Conservation (phyloP, 64 coral and sea anemone genomes). For the Acropora yongei region DNA sequence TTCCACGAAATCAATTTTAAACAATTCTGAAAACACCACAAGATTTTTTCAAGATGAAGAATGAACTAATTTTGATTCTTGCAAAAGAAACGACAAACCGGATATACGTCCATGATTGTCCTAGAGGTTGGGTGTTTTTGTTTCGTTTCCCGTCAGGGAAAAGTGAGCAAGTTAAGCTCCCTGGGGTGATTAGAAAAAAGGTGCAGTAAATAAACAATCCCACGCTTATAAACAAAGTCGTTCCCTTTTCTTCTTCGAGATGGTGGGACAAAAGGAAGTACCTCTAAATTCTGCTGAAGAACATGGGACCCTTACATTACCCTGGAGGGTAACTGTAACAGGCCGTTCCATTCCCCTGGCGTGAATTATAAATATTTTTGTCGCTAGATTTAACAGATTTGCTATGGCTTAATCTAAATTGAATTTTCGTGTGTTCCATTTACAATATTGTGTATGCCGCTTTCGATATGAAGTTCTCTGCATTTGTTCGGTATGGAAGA, state of each 20-base stretch:
- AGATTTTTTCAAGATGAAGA: not conserved
- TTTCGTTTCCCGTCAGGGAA: not conserved
- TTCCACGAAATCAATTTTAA: not conserved
- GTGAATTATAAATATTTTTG: not conserved
- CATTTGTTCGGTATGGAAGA: not conserved
- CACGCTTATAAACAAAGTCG: not conserved
- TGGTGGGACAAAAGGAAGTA: not conserved
- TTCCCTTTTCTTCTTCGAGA: too few relatives aligned
- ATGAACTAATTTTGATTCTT: not conserved
- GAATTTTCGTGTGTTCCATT: not conserved
- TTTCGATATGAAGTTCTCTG: not conserved
- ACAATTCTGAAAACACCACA: not conserved
- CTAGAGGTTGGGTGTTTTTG: not conserved
- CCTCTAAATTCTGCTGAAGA: too few relatives aligned
- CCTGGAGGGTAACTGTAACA: too few relatives aligned
- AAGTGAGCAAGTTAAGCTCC: not conserved
- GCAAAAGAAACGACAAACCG: not conserved
- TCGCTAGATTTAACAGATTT: constrained; percentile 19
- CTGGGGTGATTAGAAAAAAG: not conserved
- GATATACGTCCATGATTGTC: constrained; percentile 23
- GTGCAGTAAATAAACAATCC: not conserved
- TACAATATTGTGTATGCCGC: not conserved
- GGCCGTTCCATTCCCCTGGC: not conserved
- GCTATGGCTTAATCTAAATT: not conserved
- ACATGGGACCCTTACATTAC: too few relatives aligned